These are phyloP conservation scores for Melanocharis versteri DNA, from an alignment of 2,113 vertebrate species.

Conservation along the genomic window DNA sequence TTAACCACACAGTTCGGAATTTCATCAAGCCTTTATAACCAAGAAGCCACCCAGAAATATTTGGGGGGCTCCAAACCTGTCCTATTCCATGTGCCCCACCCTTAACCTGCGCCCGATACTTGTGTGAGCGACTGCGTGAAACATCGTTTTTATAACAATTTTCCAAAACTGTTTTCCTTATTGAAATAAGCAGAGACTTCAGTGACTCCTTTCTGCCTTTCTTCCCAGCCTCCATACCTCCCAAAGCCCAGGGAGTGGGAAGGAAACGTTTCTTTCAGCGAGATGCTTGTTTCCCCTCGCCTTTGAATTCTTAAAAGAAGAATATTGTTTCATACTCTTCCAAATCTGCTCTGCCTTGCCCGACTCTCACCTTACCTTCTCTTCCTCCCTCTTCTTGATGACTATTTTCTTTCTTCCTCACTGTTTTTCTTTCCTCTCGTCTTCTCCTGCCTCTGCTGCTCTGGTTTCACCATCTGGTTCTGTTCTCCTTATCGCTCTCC, in stretches of 20 bases:
- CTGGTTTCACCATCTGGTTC: slow-evolving; percentile 54
- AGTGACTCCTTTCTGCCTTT: background rate
- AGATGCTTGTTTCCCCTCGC: slow-evolving; percentile 7
- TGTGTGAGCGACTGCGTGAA: fast-evolving
- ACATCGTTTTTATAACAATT: background rate
- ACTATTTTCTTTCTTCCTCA: slow-evolving; percentile 33
- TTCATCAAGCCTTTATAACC: fast-evolving
- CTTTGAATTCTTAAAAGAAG: slow-evolving; percentile 31
- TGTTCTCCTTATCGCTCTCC: slow-evolving; percentile 34
- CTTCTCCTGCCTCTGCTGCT: slow-evolving; percentile 35
- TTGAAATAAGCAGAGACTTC: background rate
- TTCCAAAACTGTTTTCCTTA: background rate
- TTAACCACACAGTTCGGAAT: background rate
- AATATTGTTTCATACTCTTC: slow-evolving; percentile 54
- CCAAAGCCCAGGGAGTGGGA: background rate
- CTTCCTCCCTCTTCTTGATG: slow-evolving; percentile 4
- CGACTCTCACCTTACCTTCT: slow-evolving; percentile 42
- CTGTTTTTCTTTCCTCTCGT: slow-evolving; percentile 42
- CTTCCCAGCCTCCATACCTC: background rate
- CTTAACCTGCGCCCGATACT: fast-evolving
- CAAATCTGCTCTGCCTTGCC: slow-evolving; percentile 20
- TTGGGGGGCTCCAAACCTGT: background rate
- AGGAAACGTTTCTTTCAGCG: slow-evolving; percentile 30
- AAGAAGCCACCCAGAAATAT: background rate
- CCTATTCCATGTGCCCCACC: fast-evolving